These are phyloP conservation scores for Sitta europaea DNA, from an alignment of 2,113 vertebrate genomes.

Conservation along the genomic window DNA sequence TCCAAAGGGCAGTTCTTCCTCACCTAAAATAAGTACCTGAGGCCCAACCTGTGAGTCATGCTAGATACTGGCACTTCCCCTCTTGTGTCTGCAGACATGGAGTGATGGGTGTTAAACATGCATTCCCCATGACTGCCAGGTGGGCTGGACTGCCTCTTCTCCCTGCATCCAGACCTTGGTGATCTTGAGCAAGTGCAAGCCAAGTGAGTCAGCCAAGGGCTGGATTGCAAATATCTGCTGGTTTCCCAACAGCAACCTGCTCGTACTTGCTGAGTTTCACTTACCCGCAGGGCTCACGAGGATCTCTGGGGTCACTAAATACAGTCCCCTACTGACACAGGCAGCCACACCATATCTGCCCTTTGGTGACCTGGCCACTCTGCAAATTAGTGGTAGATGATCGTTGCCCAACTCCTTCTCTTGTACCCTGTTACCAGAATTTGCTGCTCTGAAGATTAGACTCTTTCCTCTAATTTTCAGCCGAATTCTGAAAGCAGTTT, in stretches of 20 bases:
- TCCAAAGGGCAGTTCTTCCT: not conserved
- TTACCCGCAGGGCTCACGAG: not conserved
- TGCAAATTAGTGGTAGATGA: not conserved
- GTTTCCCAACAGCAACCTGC: not conserved
- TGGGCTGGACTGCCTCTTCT: not conserved
- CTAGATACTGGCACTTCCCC: not conserved
- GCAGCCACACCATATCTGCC: not conserved
- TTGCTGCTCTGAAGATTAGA: not conserved
- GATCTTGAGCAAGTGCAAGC: not conserved
- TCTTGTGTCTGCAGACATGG: not conserved
- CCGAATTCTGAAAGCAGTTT: not conserved
- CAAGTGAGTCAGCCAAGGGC: not conserved
- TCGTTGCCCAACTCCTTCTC: not conserved
- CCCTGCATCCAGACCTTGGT: not conserved
- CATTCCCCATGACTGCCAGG: accelerated
- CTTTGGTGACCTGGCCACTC: not conserved
- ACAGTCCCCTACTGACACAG: not conserved
- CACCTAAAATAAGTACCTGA: not conserved
- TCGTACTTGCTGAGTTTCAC: not conserved
- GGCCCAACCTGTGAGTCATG: not conserved
- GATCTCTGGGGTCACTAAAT: not conserved
- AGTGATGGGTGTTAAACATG: accelerated
- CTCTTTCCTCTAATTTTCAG: not conserved
- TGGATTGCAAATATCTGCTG: not conserved
- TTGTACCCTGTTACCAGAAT: not conserved